Base-by-base conservation (phyloP, 2,113 vertebrate genomes). In the Anas platyrhynchos region DNA sequence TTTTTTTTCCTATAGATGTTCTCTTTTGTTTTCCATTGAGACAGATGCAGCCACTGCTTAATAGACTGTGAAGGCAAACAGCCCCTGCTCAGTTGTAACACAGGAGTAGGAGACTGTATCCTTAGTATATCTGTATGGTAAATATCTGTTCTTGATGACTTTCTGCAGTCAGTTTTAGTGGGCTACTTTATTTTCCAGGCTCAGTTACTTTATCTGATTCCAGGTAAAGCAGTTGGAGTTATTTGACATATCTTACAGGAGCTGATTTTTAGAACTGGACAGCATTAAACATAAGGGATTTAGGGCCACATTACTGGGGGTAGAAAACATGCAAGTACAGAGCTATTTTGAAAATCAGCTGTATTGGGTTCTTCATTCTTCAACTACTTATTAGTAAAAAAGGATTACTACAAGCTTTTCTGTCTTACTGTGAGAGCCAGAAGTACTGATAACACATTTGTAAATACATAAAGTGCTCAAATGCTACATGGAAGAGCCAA, bases 1-100 rank as follows among this genome's bases (percentile, higher is more conserved):
- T 50, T 25, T 25, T 55, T 79, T 76, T 32, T 14, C 18, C 8
- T 29, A 31, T 25, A n/a, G 14, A 5, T 32, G 5, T 32, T 29
- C 54, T 63, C 1, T 52, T 48, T 13, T 12, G 10, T 3, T 54
- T 22, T 38, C 0, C 11, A 31, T 7, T 7, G 4, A 55, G 6
- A 12, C 17, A 43, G 13, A n/a, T 22, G 17, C 13, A 88, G 11
- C 1, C 13, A 26, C 5, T 32, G 3, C n/a, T 50, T 62, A 76
- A 56, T 36, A 71, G 44, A 7, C n/a, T 26, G 13, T 17, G 46
- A 88, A 61, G 11, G 7, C 6, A n/a, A 76, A 66, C 3, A 55
- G 8, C 3, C 11, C 15, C 15, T 76, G 3, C 5, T 46, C 29
- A 26, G 7, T 1, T 78, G 31, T 20, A 43, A n/a, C 21, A 38